Percentiles rank a stretch among this genome's conserved stretches.
phyloP scores from a whole-genome alignment of 1,140 invertebrate species.

The Pseudoatta argentina region DNA sequence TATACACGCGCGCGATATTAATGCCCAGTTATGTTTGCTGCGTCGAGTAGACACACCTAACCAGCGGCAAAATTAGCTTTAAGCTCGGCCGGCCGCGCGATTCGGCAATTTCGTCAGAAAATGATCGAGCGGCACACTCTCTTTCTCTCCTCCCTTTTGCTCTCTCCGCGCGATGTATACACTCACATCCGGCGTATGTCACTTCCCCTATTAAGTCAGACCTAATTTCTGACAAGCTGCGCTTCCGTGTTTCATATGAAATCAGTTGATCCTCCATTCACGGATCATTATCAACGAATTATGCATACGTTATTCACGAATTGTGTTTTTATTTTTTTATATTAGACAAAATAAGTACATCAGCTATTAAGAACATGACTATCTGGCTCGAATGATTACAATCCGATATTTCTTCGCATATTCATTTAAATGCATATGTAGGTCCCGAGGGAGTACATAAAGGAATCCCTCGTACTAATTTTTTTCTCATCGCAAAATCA shows the following conservation, averaged over 20 bases:
- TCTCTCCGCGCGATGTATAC: conserved; percentile 12
- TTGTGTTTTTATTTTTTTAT: not conserved
- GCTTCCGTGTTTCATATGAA: conserved; percentile 49
- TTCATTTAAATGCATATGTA: no score
- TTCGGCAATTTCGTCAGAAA: conserved; percentile 60
- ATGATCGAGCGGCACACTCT: conserved; percentile 55
- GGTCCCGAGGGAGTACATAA: no score
- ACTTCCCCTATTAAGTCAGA: conserved; percentile 55
- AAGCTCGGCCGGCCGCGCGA: conserved; percentile 33
- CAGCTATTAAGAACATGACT: no score
- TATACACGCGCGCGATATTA: conserved; percentile 63
- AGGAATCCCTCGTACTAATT: no score
- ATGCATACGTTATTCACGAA: not conserved
- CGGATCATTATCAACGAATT: not conserved
- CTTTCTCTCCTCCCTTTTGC: not conserved
- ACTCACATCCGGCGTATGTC: conserved; percentile 51
- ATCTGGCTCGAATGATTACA: no score
- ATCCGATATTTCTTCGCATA: no score
- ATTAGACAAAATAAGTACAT: no score
- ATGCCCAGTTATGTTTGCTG: conserved; percentile 60
- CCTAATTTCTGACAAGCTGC: conserved; percentile 37
- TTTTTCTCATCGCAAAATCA: no score
- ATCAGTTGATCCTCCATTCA: not conserved
- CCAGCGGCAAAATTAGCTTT: conserved; percentile 72
- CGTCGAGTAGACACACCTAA: conserved; percentile 67